Evolutionary conservation across 2,888 invertebrate genomes (phyloP), one percentile per base, ranked within the genome.

Genomic region (Carabus problematicus): DNA sequence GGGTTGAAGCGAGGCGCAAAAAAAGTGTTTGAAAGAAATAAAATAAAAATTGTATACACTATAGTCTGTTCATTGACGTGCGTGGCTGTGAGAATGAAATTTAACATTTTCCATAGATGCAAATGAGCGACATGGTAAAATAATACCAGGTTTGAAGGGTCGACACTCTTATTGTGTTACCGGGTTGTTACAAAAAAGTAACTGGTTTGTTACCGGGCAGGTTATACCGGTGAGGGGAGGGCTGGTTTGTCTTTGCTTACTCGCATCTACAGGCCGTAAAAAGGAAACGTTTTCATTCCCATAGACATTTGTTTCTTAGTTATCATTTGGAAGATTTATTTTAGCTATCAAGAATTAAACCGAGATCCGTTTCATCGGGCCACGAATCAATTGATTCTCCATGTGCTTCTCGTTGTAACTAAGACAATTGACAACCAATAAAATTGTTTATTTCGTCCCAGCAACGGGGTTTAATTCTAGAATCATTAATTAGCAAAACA

Each of bases 11-110:
- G 62, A 3, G 11, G 70, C 59, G 71, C 70, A 73, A 70, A 74
- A 72, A 75, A 75, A 74, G 11, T 29, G 29, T 52, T 29, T 9
- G 54, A 68, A 68, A 73, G 75, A 73, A 75, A 75, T 74, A 73
- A 74, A 74, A 74, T 75, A 75, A 73, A 75, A 75, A 75, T 75
- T 64, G 64, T 64, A 64, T 56, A 64, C 64, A 62, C 14, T 62
- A n/a, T 59, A 14, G 7, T 3, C n/a, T 8, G 7, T 45, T 45
- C 45, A 56, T 56, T 56, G 56, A 29, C 29, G 29, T 6, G 6
- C 29, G 6, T 39, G 29, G 55, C 16, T 39, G 29, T 39, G 18
- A 16, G 52, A 52, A 52, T 52, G 52, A 18, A 52, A 52, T 52
- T 58, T 58, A 58, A 66, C 59, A 66, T 58, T 58, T 66, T 58